These are phyloP conservation scores for Leptinotarsa tumamoca DNA, from an alignment of 2,888 invertebrate genomes.

Conservation along the genomic window DNA sequence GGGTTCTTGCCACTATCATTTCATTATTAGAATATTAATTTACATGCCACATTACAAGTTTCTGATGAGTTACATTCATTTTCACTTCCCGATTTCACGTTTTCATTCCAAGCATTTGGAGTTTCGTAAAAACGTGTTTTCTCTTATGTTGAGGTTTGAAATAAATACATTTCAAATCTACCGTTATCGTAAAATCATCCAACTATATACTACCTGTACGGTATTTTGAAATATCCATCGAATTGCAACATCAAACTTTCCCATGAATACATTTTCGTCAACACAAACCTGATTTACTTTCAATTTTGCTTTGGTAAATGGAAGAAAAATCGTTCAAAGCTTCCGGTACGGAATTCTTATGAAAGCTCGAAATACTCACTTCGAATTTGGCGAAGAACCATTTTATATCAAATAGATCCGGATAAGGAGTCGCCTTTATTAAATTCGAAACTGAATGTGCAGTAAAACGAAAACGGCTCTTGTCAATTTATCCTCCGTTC, in stretches of 20 bases:
- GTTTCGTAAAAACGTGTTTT: no score
- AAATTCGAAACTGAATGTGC: conserved; percentile 40
- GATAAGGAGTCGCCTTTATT: conserved; percentile 35
- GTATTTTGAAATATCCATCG: background rate
- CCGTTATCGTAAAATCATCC: no score
- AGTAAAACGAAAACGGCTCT: conserved; percentile 37
- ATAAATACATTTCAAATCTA: no score
- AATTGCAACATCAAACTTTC: background rate
- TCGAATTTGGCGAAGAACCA: conserved; percentile 17
- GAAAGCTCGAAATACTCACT: conserved; percentile 13
- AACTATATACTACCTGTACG: background rate
- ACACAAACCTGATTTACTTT: conserved; percentile 5
- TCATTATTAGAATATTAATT: no score
- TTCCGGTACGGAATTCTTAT: conserved; percentile 13
- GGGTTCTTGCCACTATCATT: no score
- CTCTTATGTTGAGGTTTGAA: no score
- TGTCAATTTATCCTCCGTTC: conserved; percentile 33
- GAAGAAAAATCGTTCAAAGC: conserved; percentile 1
- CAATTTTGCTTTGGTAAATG: conserved; percentile 10
- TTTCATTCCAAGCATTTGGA: no score
- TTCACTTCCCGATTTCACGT: no score
- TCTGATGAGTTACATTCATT: no score
- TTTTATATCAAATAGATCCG: conserved; percentile 25
- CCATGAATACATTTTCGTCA: conserved; percentile 13
- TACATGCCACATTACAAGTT: no score